Evolutionary conservation across 2,113 vertebrate species (phyloP), one percentile per base, ranked within the genome.

Genomic region (Struthidea cinerea): DNA sequence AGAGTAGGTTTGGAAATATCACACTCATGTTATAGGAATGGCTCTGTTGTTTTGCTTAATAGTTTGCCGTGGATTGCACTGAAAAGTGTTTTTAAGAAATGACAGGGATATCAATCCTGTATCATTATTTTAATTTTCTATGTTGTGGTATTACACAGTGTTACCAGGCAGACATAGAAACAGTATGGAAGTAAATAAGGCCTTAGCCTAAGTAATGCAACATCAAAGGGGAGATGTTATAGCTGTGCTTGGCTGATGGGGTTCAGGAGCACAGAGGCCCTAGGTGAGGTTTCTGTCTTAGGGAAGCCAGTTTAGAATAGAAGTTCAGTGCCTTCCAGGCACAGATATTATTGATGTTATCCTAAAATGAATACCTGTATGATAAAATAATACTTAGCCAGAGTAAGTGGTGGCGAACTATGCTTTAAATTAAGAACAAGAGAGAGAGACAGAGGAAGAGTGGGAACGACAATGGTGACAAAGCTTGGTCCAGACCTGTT

Each of bases 391-490:
- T 64, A 3, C 7, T 73, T 61, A 69, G 7, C 35, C 46, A 91
- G 41, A 37, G 2, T 46, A 41, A 88, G 6, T 22, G 8, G 7
- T 49, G 26, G 22, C 69, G 42, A 70, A 41, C 13, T 4, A 41
- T 30, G 7, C 13, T 83, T 86, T 78, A 70, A 88, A 49, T 76
- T 41, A 86, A 46, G 2, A 1, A 24, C 2, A 59, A 63, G 21
- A 21, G 28, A 53, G 4, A 63, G 44, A 78, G 15, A 49, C 11
- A 65, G 24, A 64, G 24, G 19, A 69, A 78, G 19, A 50, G 4
- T 28, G 27, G 52, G 28, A 86, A 47, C 1, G 1, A 13, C 0
- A 1, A 33, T 3, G 18, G 9, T 44, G 19, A 44, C 12, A 74
- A 57, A 85, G 4, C 10, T 80, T 65, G 11, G 41, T 60, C 12